Percentiles rank a stretch among this genome's conserved stretches.
Evolutionary conservation across 2,888 invertebrate genomes (phyloP).

Genomic region (Pinctada fucata): DNA sequence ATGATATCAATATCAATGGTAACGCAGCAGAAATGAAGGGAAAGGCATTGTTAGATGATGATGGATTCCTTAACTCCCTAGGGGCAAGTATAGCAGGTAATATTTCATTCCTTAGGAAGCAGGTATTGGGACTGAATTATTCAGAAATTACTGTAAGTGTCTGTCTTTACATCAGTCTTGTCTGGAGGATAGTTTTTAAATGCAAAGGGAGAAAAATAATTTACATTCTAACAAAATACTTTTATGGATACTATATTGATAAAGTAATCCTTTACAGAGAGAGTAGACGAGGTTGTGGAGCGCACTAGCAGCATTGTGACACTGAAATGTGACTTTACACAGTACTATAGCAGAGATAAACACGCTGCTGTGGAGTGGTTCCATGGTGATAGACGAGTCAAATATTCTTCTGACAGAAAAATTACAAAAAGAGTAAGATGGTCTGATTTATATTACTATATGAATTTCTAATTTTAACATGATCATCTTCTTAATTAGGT

Average conservation of each 20-base stretch:
- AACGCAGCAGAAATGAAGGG: slow-evolving; percentile 1
- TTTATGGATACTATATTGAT: too few species aligned
- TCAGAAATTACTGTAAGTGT: too few species aligned
- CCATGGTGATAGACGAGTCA: slow-evolving; percentile 28
- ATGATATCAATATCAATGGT: slow-evolving; percentile 27
- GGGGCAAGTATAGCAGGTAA: slow-evolving; percentile 30
- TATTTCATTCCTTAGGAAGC: too few species aligned
- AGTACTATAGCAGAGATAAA: slow-evolving; percentile 12
- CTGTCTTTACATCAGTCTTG: too few species aligned
- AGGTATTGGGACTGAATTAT: too few species aligned
- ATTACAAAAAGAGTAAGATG: slow-evolving; percentile 6
- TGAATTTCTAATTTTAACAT: too few species aligned
- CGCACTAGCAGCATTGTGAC: slow-evolving; percentile 39
- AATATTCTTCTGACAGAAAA: neutral
- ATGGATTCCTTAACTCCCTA: slow-evolving; percentile 24
- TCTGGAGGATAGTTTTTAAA: too few species aligned
- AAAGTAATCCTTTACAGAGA: neutral
- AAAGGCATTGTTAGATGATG: slow-evolving; percentile 18
- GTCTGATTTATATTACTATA: too few species aligned
- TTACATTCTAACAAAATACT: too few species aligned
- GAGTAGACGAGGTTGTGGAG: slow-evolving; percentile 39
- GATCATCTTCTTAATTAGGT: too few species aligned
- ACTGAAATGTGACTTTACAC: slow-evolving; percentile 41
- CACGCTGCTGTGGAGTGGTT: slow-evolving; percentile 40
- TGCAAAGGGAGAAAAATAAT: too few species aligned